Percentiles rank a stretch among this genome's conserved stretches.
These are phyloP conservation scores for Gymnarchus niloticus DNA, from an alignment of 2,113 vertebrate species.

Conservation along the genomic window DNA sequence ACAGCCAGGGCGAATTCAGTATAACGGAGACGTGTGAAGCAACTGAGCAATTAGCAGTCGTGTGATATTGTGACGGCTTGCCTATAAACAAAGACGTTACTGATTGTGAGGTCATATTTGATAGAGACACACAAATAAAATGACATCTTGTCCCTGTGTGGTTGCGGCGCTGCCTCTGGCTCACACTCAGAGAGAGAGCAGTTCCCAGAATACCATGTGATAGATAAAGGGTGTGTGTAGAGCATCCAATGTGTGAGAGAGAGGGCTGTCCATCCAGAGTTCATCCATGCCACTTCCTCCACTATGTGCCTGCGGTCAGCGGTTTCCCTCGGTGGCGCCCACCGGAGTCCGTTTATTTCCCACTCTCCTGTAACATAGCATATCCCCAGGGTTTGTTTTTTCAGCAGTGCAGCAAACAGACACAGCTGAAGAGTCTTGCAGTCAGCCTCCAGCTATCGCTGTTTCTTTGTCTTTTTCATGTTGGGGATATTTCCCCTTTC, in stretches of 20 bases:
- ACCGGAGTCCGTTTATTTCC: constrained; percentile 3
- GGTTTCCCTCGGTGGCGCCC: constrained; percentile 33
- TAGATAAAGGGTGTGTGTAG: constrained; percentile 14
- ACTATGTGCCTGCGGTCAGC: not conserved
- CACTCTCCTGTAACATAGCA: constrained; percentile 31
- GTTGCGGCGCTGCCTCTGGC: not conserved
- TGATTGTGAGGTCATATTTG: not conserved
- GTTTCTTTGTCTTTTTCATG: not conserved
- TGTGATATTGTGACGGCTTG: no score
- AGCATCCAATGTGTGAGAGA: not conserved
- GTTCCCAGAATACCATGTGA: not conserved
- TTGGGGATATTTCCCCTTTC: not conserved
- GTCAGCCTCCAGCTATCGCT: not conserved
- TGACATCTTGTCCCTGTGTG: constrained; percentile 27
- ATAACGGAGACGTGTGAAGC: no score
- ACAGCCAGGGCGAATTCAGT: not conserved
- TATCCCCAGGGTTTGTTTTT: not conserved
- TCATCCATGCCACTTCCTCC: constrained; percentile 27
- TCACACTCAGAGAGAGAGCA: not conserved
- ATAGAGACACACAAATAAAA: not conserved
- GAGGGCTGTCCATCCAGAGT: constrained; percentile 37
- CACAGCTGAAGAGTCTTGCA: no score
- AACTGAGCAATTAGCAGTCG: not conserved
- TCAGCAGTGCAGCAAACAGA: not conserved
- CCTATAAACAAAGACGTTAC: not conserved